Conservation (phyloP, 2,113 vertebrate species). For the Podarcis cretensis region DNA sequence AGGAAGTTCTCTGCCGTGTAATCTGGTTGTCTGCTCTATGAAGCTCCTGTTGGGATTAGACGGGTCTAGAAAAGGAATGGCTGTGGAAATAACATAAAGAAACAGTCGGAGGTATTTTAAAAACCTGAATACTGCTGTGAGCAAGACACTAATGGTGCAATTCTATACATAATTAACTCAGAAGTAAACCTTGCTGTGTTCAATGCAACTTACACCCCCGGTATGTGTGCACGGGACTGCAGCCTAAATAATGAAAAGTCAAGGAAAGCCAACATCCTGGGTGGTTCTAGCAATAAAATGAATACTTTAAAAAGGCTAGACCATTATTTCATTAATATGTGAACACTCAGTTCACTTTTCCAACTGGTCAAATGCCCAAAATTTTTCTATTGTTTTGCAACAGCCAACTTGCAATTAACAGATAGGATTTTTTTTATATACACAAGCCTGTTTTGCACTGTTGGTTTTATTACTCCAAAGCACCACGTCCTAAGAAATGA, state of each 20-base stretch:
- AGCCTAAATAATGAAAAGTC: neutral
- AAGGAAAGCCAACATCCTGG: neutral
- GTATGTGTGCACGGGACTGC: neutral
- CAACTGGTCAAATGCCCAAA: neutral
- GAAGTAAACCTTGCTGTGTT: neutral
- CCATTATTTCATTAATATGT: neutral
- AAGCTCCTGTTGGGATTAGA: neutral
- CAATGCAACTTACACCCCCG: neutral
- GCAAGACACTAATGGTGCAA: neutral
- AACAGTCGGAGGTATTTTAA: neutral
- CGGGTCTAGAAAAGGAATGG: neutral
- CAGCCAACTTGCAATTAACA: neutral
- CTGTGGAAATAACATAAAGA: neutral
- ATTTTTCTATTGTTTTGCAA: neutral
- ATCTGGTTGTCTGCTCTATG: neutral
- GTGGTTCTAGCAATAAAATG: neutral
- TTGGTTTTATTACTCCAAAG: neutral
- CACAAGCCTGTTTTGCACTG: neutral
- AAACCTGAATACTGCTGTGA: neutral
- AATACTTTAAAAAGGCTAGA: neutral
- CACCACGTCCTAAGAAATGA: neutral
- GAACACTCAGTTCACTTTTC: neutral
- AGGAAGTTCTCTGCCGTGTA: neutral
- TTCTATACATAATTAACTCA: neutral
- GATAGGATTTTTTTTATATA: accelerated